Conservation (phyloP, 2,113 vertebrate genomes). For the Carassius gibelio region DNA sequence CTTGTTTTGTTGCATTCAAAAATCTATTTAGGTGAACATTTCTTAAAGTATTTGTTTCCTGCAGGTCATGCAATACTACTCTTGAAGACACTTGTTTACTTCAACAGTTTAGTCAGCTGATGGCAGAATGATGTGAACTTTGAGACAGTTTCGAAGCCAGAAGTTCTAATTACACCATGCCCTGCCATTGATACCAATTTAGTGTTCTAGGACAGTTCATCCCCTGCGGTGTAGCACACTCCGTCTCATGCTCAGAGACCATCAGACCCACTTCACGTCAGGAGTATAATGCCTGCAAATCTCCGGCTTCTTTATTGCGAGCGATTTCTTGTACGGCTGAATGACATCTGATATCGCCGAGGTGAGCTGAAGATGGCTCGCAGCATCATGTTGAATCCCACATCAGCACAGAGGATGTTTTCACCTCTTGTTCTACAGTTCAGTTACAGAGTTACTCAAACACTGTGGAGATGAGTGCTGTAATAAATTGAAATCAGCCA, state of each 20-base stretch:
- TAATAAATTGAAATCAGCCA: conserved; percentile 45
- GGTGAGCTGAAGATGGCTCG: not conserved
- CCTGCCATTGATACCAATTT: conserved; percentile 41
- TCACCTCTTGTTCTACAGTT: conserved; percentile 24
- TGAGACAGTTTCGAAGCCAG: not conserved
- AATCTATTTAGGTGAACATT: not conserved
- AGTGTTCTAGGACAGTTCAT: conserved; percentile 29
- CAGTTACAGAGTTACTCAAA: conserved; percentile 43
- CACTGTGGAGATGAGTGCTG: conserved; percentile 26
- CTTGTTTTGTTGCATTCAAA: conserved; percentile 4
- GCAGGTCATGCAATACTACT: conserved; percentile 11
- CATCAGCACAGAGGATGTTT: not conserved
- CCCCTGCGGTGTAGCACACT: conserved; percentile 25
- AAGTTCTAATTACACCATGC: conserved; percentile 26
- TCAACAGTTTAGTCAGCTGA: not conserved
- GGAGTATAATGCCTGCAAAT: conserved; percentile 22
- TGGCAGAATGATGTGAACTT: conserved; percentile 28
- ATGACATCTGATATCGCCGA: conserved; percentile 4
- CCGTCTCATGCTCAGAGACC: conserved; percentile 16
- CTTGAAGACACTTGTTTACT: conserved; percentile 26
- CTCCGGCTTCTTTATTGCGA: conserved; percentile 23
- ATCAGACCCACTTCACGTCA: conserved; percentile 34
- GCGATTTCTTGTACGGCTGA: conserved; percentile 11
- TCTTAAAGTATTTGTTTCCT: not conserved
- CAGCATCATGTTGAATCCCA: not conserved